Base-by-base conservation (phyloP, 2,888 invertebrate species). In the Dryomyza anilis region DNA sequence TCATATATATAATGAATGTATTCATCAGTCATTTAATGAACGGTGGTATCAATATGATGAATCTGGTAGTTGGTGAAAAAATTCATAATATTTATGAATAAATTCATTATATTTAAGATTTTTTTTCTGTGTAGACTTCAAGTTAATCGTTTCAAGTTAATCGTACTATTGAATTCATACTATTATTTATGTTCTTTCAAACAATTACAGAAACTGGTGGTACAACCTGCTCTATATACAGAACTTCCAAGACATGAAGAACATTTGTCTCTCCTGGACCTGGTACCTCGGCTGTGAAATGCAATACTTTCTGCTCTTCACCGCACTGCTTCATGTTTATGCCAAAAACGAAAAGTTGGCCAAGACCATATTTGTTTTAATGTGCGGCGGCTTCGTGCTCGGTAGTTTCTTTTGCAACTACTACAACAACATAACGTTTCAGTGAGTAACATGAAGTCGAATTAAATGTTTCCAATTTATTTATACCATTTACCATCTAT, bases 201-300 rank as follows among this genome's bases (percentile, higher is more conserved):
- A n/a, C n/a, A n/a, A n/a, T n/a, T 48, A 1, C 56, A 79, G 80
- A 63, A 74, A 72, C 64, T 77, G 75, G 74, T 76, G 76, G 76
- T 70, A 76, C 60, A 77, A 79, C 69, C 66, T 78, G 6, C 68
- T 77, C 6, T 76, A 77, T 63, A 73, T 76, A 59, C 73, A 72
- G 57, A 77, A 78, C 65, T 74, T 76, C 56, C 67, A 76, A 36
- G 73, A 75, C 52, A 72, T 76, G 57, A 67, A 71, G 66, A 70
- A 73, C 46, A 77, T 78, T 45, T 74, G 78, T 53, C 71, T 74
- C 50, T 76, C 76, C 1, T 76, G 78, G 75, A 78, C 75, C n/a
- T 80, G 79, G 79, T 79, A 78, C 68, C 65, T 79, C 59, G 76
- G 75, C 25, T 78, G 78, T 59, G 78, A 79, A 71, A 77, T 77